These are phyloP conservation scores for Chroicocephalus ridibundus DNA, from an alignment of 2,113 vertebrate species.

Conservation along the genomic window DNA sequence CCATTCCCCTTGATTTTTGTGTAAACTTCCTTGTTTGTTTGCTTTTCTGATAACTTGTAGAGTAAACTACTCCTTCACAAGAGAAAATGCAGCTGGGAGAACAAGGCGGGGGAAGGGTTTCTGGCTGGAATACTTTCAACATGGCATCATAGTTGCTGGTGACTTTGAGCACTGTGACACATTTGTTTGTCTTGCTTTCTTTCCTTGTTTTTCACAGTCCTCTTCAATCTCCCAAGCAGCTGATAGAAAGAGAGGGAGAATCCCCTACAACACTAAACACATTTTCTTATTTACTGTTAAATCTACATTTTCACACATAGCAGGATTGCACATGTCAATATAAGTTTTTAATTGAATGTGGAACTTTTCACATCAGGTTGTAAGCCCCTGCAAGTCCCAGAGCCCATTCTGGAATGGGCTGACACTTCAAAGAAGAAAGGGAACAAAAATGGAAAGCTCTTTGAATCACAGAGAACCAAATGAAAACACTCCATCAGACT, in stretches of 20 bases:
- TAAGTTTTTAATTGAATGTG: slow-evolving; percentile 15
- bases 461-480: slow-evolving; percentile 21
- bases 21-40: slow-evolving; percentile 76
- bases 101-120: background rate
- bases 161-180: slow-evolving; percentile 26
- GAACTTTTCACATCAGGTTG: slow-evolving; percentile 37
- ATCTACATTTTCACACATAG: slow-evolving; percentile 15
- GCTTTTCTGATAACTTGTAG: slow-evolving; percentile 64
- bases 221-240: slow-evolving; percentile 1
- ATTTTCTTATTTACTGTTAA: slow-evolving; percentile 34
- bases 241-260: background rate
- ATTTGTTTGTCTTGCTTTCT: slow-evolving; percentile 6
- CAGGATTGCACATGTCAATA: background rate
- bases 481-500: background rate
- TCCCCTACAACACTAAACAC: background rate
- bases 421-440: slow-evolving; percentile 16
- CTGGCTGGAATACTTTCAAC: slow-evolving; percentile 23
- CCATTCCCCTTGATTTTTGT: slow-evolving; percentile 62
- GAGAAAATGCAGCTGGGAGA: slow-evolving; percentile 34
- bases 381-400: slow-evolving; percentile 39
- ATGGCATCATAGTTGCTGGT: slow-evolving; percentile 13
- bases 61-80: slow-evolving; percentile 22
- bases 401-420: slow-evolving; percentile 8
- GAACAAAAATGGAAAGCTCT: slow-evolving; percentile 19
- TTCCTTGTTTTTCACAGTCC: background rate